Evolutionary conservation across 2,113 vertebrate species (phyloP).

Genomic region (Actenoides lindsayi): DNA sequence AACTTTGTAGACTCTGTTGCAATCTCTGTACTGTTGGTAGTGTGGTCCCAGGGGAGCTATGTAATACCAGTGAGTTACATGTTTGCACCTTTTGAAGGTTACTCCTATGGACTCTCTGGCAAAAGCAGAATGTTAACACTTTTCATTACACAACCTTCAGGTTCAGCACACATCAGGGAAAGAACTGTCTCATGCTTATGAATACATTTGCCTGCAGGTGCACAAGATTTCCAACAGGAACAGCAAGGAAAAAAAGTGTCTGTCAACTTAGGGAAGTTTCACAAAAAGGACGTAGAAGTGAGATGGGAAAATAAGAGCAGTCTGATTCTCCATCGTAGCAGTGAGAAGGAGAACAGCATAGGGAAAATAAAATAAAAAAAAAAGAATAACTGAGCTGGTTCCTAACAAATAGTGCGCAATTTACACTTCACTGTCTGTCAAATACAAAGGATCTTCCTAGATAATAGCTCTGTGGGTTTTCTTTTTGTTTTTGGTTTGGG

Average conservation of each 20-base stretch:
- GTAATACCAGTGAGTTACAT: not conserved
- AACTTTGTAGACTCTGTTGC: not conserved
- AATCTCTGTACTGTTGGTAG: not conserved
- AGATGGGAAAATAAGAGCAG: not conserved
- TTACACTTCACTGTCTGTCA: not conserved
- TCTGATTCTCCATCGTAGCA: not conserved
- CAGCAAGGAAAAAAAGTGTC: not conserved
- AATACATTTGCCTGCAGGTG: not conserved
- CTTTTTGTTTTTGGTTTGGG: not conserved
- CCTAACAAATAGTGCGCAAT: not conserved
- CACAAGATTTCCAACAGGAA: not conserved
- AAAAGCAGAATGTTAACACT: not conserved
- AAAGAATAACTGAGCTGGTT: not conserved
- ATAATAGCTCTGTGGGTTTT: not conserved
- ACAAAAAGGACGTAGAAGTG: not conserved
- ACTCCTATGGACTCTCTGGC: not conserved
- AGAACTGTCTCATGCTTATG: not conserved
- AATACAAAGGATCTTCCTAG: not conserved
- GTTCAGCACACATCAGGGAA: not conserved
- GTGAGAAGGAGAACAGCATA: not conserved
- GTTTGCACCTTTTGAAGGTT: constrained; percentile 19
- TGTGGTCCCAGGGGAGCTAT: accelerated
- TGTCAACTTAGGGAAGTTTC: not conserved
- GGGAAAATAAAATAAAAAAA: not conserved
- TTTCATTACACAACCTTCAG: not conserved